These are phyloP conservation scores for Vultur gryphus DNA, from an alignment of 2,797 vertebrate genomes.

Conservation along the genomic window DNA sequence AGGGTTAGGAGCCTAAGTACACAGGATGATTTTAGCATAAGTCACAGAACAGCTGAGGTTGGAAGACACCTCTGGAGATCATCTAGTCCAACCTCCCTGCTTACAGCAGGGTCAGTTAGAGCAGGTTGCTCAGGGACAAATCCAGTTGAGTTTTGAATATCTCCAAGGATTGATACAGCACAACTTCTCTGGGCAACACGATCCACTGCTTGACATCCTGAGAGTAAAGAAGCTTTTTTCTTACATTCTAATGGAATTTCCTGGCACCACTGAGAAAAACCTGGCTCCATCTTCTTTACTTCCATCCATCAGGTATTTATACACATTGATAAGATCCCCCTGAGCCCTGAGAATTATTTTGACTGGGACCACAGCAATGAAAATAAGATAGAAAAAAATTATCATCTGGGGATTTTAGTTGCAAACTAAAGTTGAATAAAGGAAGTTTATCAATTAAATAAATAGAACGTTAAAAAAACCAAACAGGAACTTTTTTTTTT, in stretches of 20 bases:
- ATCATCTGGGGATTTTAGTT: neutral
- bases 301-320: neutral
- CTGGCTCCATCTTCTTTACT: neutral
- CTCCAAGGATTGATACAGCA: neutral
- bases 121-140: neutral
- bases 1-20: neutral
- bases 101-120: neutral
- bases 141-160: neutral
- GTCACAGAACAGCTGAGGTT: neutral
- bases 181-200: neutral
- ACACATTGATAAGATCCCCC: neutral
- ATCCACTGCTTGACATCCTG: neutral
- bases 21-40: neutral
- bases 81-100: neutral
- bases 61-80: neutral
- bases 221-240: neutral
- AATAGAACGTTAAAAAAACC: neutral
- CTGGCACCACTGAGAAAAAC: neutral
- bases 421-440: neutral
- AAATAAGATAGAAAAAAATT: neutral
- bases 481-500: neutral
- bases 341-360: neutral
- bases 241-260: neutral
- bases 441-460: neutral
- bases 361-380: neutral